Base-by-base conservation (phyloP, 2,797 vertebrate species). In the Triplophysa yarkandensis region DNA sequence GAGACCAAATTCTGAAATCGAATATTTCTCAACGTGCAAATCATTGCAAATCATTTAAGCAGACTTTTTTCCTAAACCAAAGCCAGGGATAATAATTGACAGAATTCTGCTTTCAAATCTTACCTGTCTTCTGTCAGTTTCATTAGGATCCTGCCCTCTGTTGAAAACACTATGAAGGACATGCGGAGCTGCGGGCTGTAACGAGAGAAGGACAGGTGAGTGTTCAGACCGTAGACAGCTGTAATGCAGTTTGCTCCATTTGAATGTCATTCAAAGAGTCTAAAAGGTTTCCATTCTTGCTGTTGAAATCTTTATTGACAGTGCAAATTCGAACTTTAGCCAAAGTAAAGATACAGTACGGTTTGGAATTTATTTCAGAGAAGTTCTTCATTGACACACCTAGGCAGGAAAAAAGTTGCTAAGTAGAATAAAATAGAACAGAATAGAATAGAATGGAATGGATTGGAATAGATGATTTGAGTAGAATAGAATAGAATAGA, bases 141-240 rank as follows among this genome's bases (percentile, higher is more conserved):
- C 97, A 99, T 98, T 21, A 99, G 89, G 44, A 86, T 98, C 39
- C 92, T 84, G 34, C 95, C 98, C 79, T 94, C 88, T 19, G 93
- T 96, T 32, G 97, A 99, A 85, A 99, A 99, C 21, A 99, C 96
- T 21, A 99, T 99, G 79, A 99, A 99, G 67, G 97, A 99, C 96
- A 99, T 98, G 82, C 96, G 93, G 75, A 99, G 90, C 88, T 99
- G 97, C 73, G 97, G 97, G 81, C 97, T 99, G 82, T 23, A 39
- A 41, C 66, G 4, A 55, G 21, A 71, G n/a, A 11, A 46, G 28
- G 66, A 65, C 3, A 57, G 17, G 25, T 25, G 54, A 30, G 23
- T 61, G 34, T 50, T 61, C 17, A 0, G n/a, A n/a, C n/a, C n/a
- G n/a, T 7, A 39, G 3, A 50, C 28, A 9, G 10, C n/a, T 9